Base-by-base conservation (phyloP, 2,797 vertebrate genomes). In the Arctocebus calabarensis region DNA sequence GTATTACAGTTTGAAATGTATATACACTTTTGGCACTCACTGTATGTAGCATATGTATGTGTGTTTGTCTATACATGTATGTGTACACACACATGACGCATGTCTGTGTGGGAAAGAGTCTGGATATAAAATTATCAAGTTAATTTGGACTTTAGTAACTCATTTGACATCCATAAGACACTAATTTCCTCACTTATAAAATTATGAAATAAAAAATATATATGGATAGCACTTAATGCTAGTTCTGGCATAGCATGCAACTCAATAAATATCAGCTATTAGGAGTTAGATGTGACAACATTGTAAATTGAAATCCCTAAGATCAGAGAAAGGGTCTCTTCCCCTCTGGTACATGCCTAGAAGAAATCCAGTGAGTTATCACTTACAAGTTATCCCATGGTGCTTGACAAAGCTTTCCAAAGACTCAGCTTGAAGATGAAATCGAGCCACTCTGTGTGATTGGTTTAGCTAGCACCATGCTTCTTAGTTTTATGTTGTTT, bases 121-220 rank as follows among this genome's bases (percentile, higher is more conserved):
- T 66, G 1, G 66, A 0, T 40, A 14, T 87, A 94, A 78, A 96
- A 90, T 34, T 70, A 81, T 32, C 22, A 79, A 91, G 74, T 14
- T 40, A 84, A 81, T 40, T 43, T 73, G 32, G 10, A 32, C 37
- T 91, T 91, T 5, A 32, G 6, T 19, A 92, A 78, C 11, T 82
- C 27, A 8, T 52, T 32, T 87, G 75, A 6, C 7, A 78, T 52
- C 57, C 5, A 78, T 78, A 91, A 82, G 82, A 7, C 6, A 88
- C 32, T 71, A 71, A 93, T 77, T 93, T 59, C 6, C 17, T 92
- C 48, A 89, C 17, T 7, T 87, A 92, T 93, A 84, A 68, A 96
- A 87, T 90, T 25, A 85, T 61, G 6, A 85, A 92, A 84, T 85
- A 40, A 86, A 75, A 90, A 64, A 17, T 20, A 78, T 25, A 27